Base-by-base conservation (phyloP, 2,888 invertebrate genomes). In the Cheilosia soror region DNA sequence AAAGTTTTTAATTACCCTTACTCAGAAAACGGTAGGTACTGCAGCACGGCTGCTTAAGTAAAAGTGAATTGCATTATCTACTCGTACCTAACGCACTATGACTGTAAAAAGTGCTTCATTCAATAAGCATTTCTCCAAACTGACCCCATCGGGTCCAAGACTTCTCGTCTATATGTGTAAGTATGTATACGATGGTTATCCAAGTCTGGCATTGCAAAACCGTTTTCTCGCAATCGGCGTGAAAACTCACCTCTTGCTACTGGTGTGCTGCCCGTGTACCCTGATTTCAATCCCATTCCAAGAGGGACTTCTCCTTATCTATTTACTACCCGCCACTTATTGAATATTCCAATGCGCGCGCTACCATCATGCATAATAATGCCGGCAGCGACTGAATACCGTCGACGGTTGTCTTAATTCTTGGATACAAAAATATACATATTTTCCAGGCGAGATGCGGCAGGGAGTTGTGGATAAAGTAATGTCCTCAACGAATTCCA, bases 341-440 rank as follows among this genome's bases (percentile, higher is more conserved):
- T 84, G 80, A 84, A 76, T 84, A 84, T 84, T 75, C 80, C 75
- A 65, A 84, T 75, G 79, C 47, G 79, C 84, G 84, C 63, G 65
- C 84, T 80, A 80, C 80, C 84, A 81, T 81, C 85, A 85, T 80
- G 85, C 85, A 85, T 85, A 85, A 81, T 85, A 85, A 85, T 85
- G 81, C 80, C 85, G 76, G 66, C 79, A 79, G 84, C 65, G 27
- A 60, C 79, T 49, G 53, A 78, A 72, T 77, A 72, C 55, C 53
- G 47, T 66, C 63, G 55, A 76, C 66, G 76, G 69, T 58, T 85
- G 85, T 85, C 85, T 85, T 81, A 85, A 85, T 85, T 85, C 72
- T 62, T 60, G 60, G 62, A 75, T 80, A 57, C 71, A 69, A 33
- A 40, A 75, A 69, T 69, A 63, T 73, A 69, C 68, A 73, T 68